Evolutionary conservation across 53 echinoderm and acorn worm species (phyloP).

Genomic region (Actinopyga echinites): DNA sequence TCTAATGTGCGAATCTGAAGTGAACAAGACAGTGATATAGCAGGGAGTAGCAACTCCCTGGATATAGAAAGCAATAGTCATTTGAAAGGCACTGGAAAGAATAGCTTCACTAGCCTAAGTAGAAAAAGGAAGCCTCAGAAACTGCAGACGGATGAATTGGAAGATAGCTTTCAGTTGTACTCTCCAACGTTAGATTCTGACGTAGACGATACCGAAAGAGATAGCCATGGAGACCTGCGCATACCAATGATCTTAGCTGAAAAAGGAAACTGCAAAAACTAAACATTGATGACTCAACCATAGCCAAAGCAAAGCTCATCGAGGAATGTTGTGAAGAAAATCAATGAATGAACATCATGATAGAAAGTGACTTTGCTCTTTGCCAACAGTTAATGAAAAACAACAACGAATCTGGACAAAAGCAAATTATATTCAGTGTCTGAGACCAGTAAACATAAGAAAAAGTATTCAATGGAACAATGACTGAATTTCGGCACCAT

Average conservation of each 20-base stretch:
- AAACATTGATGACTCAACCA: no score
- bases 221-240: neutral
- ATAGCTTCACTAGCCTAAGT: no score
- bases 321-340: constrained; percentile 21
- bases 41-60: no score
- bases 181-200: neutral
- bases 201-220: neutral
- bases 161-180: constrained; percentile 14
- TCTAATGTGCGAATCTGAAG: no score
- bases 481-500: neutral
- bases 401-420: constrained; percentile 25
- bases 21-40: no score
- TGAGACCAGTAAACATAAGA: constrained; percentile 21
- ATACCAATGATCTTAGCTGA: no score
- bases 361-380: constrained; percentile 4
- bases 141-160: no score
- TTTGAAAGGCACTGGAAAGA: no score
- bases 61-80: no score
- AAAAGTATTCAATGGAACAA: neutral
- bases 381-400: constrained; percentile 1
- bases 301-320: neutral
- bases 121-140: no score
- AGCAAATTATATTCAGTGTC: constrained; percentile 34
- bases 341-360: constrained; percentile 9
- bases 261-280: neutral